Percentiles rank a stretch among this genome's conserved stretches.
phyloP scores from a whole-genome alignment of 2,888 invertebrate species.

The Ophion costatus region DNA sequence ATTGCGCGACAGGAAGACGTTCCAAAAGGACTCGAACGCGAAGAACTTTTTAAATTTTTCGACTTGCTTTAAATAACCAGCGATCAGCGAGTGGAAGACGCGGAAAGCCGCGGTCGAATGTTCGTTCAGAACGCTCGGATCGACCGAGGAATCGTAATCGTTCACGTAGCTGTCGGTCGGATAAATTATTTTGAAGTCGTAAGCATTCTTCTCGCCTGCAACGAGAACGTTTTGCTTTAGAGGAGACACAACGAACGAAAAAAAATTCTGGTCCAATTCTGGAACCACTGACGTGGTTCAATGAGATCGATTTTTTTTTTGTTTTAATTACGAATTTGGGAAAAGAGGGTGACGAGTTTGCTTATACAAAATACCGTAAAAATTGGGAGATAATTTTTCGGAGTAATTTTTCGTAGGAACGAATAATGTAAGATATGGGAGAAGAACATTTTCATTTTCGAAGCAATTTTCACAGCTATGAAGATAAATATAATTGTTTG shows the following conservation, averaged over 20 bases:
- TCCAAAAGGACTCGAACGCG: background rate
- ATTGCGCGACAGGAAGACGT: background rate
- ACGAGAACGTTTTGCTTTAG: constrained; percentile 29
- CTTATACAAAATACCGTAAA: too few species aligned
- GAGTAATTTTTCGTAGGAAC: too few species aligned
- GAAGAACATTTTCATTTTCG: too few species aligned
- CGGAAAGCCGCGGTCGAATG: constrained; percentile 90
- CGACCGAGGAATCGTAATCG: constrained; percentile 88
- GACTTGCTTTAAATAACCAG: constrained; percentile 88
- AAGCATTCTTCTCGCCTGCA: constrained; percentile 86
- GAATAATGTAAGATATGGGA: too few species aligned
- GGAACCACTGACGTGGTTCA: background rate
- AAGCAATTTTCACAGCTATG: too few species aligned
- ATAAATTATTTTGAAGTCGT: constrained; percentile 87
- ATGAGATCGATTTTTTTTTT: too few species aligned
- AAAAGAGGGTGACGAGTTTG: too few species aligned
- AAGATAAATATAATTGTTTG: too few species aligned
- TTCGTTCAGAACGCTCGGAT: constrained; percentile 88
- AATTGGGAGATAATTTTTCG: too few species aligned
- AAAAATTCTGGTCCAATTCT: background rate
- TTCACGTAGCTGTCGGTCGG: constrained; percentile 86
- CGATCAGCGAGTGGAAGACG: constrained; percentile 90
- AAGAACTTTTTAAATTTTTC: background rate
- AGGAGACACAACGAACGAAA: too few species aligned
- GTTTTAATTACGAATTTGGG: too few species aligned